A percentile compares a stretch with the other conserved stretches of the same genome.
Conservation (phyloP, 2,888 invertebrate species). For the Elmis aenea region DNA sequence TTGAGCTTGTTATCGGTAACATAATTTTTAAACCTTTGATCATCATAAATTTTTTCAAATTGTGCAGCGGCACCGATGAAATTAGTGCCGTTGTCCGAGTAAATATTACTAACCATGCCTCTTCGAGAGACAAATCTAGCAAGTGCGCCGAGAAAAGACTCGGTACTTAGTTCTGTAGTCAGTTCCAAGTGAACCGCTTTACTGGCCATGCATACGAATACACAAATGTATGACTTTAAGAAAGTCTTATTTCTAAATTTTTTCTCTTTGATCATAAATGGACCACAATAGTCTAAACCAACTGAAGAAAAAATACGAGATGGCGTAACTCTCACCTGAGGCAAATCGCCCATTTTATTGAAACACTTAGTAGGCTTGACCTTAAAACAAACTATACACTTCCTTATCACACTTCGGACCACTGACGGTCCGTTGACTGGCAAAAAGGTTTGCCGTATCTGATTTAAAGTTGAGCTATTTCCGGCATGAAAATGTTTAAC, state of each 20-base stretch:
- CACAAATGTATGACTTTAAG: constrained; percentile 12
- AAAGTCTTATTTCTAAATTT: constrained; percentile 4
- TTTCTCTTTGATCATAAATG: constrained; percentile 13
- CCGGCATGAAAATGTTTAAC: constrained; percentile 18
- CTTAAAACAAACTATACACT: constrained; percentile 16
- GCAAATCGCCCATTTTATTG: constrained; percentile 25
- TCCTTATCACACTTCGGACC: constrained; percentile 7
- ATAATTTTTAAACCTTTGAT: constrained; percentile 2
- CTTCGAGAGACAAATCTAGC: constrained; percentile 23
- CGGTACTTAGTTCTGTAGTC: constrained; percentile 14
- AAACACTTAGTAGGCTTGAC: constrained; percentile 2
- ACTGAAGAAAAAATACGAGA: constrained; percentile 13
- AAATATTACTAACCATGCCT: constrained; percentile 16
- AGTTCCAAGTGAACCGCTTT: constrained; percentile 24
- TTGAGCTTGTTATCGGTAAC: constrained; percentile 5
- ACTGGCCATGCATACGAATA: constrained; percentile 22
- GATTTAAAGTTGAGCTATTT: constrained; percentile 11
- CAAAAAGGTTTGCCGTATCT: constrained; percentile 16
- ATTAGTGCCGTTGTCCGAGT: constrained; percentile 23
- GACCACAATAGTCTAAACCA: constrained; percentile 26
- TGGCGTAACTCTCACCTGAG: constrained; percentile 13
- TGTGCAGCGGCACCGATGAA: constrained; percentile 20
- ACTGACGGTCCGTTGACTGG: constrained; percentile 10
- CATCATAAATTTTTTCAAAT: constrained; percentile 9
- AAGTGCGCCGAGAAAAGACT: constrained; percentile 20